phyloP scores from a whole-genome alignment of 2,113 vertebrate genomes.

The Antechinus stuartii region DNA sequence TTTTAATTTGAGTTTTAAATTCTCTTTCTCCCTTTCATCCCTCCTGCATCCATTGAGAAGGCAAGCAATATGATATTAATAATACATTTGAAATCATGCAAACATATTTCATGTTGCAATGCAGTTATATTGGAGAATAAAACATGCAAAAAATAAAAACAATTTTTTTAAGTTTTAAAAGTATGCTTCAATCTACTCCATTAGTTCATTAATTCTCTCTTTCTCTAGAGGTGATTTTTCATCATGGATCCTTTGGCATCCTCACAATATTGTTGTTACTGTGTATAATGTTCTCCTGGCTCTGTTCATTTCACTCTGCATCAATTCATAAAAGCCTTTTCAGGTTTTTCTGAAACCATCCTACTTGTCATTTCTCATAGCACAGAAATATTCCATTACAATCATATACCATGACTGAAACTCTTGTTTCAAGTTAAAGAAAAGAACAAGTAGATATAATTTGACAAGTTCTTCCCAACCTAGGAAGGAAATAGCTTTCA shows the following conservation, averaged over 20 bases:
- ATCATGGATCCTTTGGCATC: background rate
- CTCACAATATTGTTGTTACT: background rate
- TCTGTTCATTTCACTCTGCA: background rate
- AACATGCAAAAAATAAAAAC: background rate
- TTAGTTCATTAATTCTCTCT: background rate
- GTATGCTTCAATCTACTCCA: background rate
- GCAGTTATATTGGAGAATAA: background rate
- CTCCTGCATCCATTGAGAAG: background rate
- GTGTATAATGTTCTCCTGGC: background rate
- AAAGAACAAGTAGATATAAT: background rate
- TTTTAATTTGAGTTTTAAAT: background rate
- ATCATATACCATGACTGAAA: background rate
- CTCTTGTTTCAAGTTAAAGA: background rate
- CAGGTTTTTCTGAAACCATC: background rate
- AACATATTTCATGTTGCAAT: background rate
- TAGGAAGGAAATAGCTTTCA: conserved; percentile 14
- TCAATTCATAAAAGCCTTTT: background rate
- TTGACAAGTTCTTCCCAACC: conserved; percentile 51
- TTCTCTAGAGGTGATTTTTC: background rate
- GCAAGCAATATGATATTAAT: background rate
- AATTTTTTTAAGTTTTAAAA: background rate
- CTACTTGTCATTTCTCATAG: background rate
- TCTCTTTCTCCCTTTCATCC: background rate
- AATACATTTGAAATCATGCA: background rate
- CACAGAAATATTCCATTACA: background rate